Evolutionary conservation across 2,113 vertebrate species (phyloP), one percentile per base, ranked within the genome.

Genomic region (Xyrauchen texanus): DNA sequence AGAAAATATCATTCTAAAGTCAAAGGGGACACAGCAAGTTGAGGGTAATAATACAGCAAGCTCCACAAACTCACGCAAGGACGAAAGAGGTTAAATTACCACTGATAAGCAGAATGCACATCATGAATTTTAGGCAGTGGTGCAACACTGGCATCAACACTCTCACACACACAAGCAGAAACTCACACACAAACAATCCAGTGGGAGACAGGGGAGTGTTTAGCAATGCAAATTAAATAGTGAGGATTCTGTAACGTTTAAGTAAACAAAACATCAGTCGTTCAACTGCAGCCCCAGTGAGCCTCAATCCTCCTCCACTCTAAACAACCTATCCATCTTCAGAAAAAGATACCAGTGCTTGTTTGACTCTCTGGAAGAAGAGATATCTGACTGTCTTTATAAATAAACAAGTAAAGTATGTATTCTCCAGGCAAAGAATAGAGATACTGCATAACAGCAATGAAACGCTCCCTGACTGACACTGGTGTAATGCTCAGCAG

Each of bases 151-250:
- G 44, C 13, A 75, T 46, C 11, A 15, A 12, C 0, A 13, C 9
- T 57, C 4, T 15, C 79, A 65, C 15, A 42, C 79, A 65, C 15
- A 49, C 34, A 72, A 1, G 3, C 21, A 34, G 1, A 34, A 34
- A 3, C 21, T 1, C 21, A 34, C 21, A 34, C 61, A 58, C 51
- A 65, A n/a, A 83, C 58, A 15, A 42, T 21, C 73, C 57, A 66
- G 15, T 44, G 74, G 52, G 65, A 67, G 65, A 34, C 10, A 12
- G 57, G 51, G 49, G 21, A 34, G 55, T 52, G 49, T 68, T 77
- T 72, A 77, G 62, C 55, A 77, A 72, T 77, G 71, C 68, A 77
- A 84, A 79, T 82, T 10, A 77, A 67, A 77, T 9, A 7, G 10
- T n/a, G 44, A 75, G 15, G n/a, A 57, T 62, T 62, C 66, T 47